Evolutionary conservation across 92 coral and sea anemone genomes (phyloP), one percentile per base, ranked within the genome.

Genomic region (Porites divaricata): DNA sequence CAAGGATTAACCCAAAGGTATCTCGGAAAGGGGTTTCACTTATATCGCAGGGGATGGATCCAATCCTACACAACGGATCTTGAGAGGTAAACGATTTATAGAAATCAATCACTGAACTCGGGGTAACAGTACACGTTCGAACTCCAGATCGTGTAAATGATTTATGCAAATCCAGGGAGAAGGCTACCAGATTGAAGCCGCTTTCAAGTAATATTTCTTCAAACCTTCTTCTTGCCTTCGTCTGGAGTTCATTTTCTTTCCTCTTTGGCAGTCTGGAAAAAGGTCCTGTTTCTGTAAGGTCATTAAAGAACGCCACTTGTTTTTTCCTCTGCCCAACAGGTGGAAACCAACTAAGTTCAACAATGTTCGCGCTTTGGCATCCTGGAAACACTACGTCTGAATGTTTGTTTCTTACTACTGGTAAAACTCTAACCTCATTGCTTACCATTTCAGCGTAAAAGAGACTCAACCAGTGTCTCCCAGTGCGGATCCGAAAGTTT

Each of bases 181-280:
- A 73, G 14, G 77, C 82, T 8, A 93, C 88, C 67, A 93, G 83
- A 73, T 93, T 93, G 35, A 93, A 88, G 17, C 94, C 94, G 49
- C 86, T 71, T 35, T 50, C 83, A 41, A 90, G 92, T n/a, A 93
- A 81, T 61, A 84, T 72, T 48, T 72, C 80, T 22, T 85, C 56
- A 25, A 89, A 50, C 50, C 16, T 6, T 1, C 64, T 58, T 83
- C 81, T 53, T 13, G 5, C 2, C 58, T 72, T 62, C 28, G 19
- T 20, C 72, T 50, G 48, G 5, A 56, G 53, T 17, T 66, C 70
- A 22, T 68, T 70, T 10, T 0, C 25, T 0, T 26, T 22, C n/a
- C 15, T 66, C 17, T 41, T 2, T 14, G 70, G 6, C 10, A 48
- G 17, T 21, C 14, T 22, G 26, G 76, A 25, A 26, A 76, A 79